A percentile compares a stretch with the other conserved stretches of the same genome.
Evolutionary conservation across 2,888 invertebrate species (phyloP).

Genomic region (Harpagoxenus sublaevis): DNA sequence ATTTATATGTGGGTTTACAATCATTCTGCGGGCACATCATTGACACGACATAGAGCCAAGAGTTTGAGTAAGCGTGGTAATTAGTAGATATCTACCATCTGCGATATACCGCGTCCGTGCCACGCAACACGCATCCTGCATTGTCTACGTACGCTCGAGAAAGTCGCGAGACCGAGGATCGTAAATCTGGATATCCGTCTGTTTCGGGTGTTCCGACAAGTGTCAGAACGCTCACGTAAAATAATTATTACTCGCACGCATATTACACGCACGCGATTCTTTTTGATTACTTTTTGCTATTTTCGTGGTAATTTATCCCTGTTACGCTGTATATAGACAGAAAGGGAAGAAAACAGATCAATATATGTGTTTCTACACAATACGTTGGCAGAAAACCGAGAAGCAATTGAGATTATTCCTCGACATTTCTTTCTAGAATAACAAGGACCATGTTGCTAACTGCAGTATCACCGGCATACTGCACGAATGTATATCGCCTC

Average conservation of each 20-base stretch:
- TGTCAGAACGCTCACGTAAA: conserved; percentile 54
- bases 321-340: background rate
- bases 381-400: background rate
- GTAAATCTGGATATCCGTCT: conserved; percentile 58
- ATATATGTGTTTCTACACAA: background rate
- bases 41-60: conserved; percentile 43
- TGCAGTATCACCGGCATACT: conserved; percentile 88
- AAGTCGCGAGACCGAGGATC: conserved; percentile 29
- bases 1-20: conserved; percentile 29
- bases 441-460: conserved; percentile 87
- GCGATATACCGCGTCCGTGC: conserved; percentile 61
- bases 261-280: conserved; percentile 51
- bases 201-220: conserved; percentile 64
- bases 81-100: conserved; percentile 41
- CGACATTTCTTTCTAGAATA: conserved; percentile 84
- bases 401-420: background rate
- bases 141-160: conserved; percentile 59
- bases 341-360: background rate
- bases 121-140: conserved; percentile 57
- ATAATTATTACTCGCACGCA: conserved; percentile 67
- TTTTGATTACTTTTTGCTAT: background rate
- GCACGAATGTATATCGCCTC: conserved; percentile 88
- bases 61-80: conserved; percentile 56
- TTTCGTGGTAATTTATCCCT: background rate
- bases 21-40: conserved; percentile 39